These are phyloP conservation scores for Ramphastos sulfuratus DNA, from an alignment of 2,113 vertebrate genomes.

Conservation along the genomic window DNA sequence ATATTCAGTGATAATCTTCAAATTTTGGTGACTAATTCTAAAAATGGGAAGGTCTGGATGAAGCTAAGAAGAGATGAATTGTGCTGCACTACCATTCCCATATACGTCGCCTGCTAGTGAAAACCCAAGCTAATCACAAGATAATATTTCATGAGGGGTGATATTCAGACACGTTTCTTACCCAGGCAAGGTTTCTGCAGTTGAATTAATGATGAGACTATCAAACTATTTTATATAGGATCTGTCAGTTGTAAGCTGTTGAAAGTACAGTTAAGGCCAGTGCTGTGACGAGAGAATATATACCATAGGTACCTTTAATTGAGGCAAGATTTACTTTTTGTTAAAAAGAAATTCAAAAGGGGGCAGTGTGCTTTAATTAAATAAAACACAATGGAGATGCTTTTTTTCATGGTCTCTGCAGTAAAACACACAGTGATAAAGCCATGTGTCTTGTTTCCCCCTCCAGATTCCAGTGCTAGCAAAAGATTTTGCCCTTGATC, in stretches of 20 bases:
- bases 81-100: background rate
- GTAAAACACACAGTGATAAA: slow-evolving; percentile 44
- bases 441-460: slow-evolving; percentile 22
- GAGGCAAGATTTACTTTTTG: slow-evolving; percentile 46
- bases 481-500: slow-evolving; percentile 68
- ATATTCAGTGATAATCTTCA: background rate
- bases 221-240: slow-evolving; percentile 8
- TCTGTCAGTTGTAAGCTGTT: slow-evolving; percentile 25
- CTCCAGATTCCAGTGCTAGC: slow-evolving; percentile 32
- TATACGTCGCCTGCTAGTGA: background rate
- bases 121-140: background rate
- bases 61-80: background rate
- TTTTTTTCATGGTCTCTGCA: slow-evolving; percentile 21
- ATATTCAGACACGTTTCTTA: background rate
- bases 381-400: slow-evolving; percentile 26
- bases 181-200: background rate
- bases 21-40: background rate
- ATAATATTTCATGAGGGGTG: background rate
- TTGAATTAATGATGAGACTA: background rate
- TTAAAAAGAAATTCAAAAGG: slow-evolving; percentile 48
- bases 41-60: background rate
- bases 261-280: background rate
- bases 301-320: background rate
- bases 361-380: slow-evolving; percentile 44
- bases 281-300: slow-evolving; percentile 4